A percentile compares a stretch with the other conserved stretches of the same genome.
Conservation (phyloP, 2,113 vertebrate species). For the Pelecanus crispus region DNA sequence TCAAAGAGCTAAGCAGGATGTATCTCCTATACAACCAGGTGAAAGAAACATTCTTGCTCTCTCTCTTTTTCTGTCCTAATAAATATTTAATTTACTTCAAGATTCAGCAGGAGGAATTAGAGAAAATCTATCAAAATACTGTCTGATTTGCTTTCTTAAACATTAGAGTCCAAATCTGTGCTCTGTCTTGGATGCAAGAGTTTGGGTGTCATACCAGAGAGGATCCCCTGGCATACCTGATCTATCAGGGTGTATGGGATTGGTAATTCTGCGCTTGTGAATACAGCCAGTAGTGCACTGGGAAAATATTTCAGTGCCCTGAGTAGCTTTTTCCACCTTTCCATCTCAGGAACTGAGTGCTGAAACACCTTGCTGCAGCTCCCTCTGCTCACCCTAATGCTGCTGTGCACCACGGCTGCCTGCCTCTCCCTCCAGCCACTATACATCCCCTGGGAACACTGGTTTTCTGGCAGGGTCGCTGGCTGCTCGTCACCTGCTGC, state of each 20-base stretch:
- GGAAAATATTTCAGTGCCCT: neutral
- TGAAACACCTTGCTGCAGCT: neutral
- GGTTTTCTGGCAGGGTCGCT: neutral
- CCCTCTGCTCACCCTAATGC: neutral
- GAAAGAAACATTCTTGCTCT: neutral
- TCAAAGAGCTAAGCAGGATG: neutral
- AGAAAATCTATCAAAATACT: neutral
- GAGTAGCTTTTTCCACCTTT: neutral
- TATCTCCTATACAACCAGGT: neutral
- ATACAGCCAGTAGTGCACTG: neutral
- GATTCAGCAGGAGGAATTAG: neutral
- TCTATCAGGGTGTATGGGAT: neutral
- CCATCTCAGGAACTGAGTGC: neutral
- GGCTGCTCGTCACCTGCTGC: fast-evolving
- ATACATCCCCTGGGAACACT: neutral
- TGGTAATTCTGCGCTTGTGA: neutral
- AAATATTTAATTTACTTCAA: neutral
- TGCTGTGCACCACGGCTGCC: neutral
- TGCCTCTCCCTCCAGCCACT: neutral
- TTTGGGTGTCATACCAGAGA: neutral
- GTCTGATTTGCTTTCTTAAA: neutral
- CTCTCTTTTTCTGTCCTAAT: neutral
- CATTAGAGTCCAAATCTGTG: neutral
- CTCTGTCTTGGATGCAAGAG: neutral
- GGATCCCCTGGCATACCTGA: neutral